These are phyloP conservation scores for Bedellia somnulentella DNA, from an alignment of 2,888 invertebrate genomes.

Conservation along the genomic window DNA sequence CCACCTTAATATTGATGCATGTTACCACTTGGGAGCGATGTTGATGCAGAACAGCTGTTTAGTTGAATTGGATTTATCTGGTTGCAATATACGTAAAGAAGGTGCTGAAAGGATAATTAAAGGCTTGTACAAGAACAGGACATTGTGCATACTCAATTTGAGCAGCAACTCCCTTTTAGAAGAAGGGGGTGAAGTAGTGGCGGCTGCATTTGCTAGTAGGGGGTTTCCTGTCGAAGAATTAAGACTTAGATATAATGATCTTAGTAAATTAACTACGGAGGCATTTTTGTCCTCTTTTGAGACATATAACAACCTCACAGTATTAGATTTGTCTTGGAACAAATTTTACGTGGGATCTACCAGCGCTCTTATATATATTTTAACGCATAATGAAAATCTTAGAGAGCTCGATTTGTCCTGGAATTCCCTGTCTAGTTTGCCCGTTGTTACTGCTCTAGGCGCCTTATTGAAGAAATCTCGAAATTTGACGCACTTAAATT, in stretches of 20 bases:
- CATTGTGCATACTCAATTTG: conserved; percentile 15
- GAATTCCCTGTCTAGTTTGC: conserved; percentile 5
- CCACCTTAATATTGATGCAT: conserved; percentile 18
- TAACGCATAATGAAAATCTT: conserved; percentile 5
- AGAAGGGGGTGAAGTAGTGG: conserved; percentile 15
- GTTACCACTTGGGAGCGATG: conserved; percentile 22
- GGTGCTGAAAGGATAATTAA: conserved; percentile 14
- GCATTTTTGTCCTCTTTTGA: neutral
- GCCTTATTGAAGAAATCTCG: conserved; percentile 2
- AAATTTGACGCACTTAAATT: conserved; percentile 2
- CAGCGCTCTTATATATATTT: conserved; percentile 1
- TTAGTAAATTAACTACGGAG: neutral
- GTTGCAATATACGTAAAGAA: conserved; percentile 17
- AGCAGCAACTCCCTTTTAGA: conserved; percentile 19
- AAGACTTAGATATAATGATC: neutral
- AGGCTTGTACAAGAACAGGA: conserved; percentile 9
- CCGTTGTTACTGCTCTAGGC: conserved; percentile 4
- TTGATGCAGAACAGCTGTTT: conserved; percentile 16
- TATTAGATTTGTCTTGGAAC: conserved; percentile 19
- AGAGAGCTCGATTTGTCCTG: conserved; percentile 6
- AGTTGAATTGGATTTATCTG: conserved; percentile 17
- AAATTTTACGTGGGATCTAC: conserved; percentile 12
- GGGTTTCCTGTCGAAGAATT: neutral
- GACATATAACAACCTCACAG: neutral
- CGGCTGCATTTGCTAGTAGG: conserved; percentile 6